Base-by-base conservation (phyloP, 2,113 vertebrate species). In the Perca flavescens region DNA sequence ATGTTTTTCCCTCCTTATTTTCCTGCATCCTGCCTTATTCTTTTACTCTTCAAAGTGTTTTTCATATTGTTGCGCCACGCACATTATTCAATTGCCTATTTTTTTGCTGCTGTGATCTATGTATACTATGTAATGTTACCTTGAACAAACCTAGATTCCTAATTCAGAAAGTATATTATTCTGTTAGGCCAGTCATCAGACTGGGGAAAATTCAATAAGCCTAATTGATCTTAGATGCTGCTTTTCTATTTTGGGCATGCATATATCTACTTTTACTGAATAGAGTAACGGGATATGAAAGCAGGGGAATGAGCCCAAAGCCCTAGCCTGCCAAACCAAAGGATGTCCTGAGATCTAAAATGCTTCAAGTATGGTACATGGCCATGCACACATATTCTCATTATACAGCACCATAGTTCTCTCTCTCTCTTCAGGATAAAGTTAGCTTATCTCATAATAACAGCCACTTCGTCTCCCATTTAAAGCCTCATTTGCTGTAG, bases 381-480 rank as follows among this genome's bases (percentile, higher is more conserved):
- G 56, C 61, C 15, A 5, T 72, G 47, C 15, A 47, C 49, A 81
- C 49, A 69, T 75, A 61, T 83, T 80, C 68, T 60, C 71, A 75
- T 87, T 83, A 77, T 57, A 74, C 67, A 64, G 46, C 70, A 69
- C 22, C 15, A 2, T 0, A 56, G 63, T 11, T 43, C 40, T 43
- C 40, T 43, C 40, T 74, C 67, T 70, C 25, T 85, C 54, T 65
- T 64, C 54, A 50, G 74, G 71, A 84, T 82, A 69, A 80, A 82
- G 54, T 74, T 83, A 73, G 50, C 77, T 90, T 91, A 93, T 91
- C 87, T 77, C 57, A n/a, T 79, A 43, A 86, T 77, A 88, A 75
- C 89, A 91, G 84, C 25, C 61, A 64, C 56, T 77, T 68, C 15
- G n/a, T 89, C 63, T 75, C 75, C 74, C 60, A 50, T 87, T 87